These are phyloP conservation scores for Myripristis jacobus DNA, from an alignment of 2,797 vertebrate species.

Conservation along the genomic window DNA sequence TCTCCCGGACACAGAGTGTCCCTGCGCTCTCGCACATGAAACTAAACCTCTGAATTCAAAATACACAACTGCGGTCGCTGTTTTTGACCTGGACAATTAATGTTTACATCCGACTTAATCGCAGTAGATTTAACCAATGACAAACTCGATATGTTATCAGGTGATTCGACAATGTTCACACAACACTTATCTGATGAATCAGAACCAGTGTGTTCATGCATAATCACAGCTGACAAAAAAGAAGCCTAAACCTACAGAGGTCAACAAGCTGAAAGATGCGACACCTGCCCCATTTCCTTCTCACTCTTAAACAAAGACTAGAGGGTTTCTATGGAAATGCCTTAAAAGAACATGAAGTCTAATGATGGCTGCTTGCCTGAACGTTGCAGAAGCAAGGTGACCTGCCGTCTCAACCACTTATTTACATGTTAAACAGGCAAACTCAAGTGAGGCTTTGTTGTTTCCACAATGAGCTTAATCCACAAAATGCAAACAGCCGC, in stretches of 20 bases:
- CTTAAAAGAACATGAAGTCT: slow-evolving; percentile 19
- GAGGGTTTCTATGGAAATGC: slow-evolving; percentile 34
- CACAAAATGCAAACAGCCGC: slow-evolving; percentile 31
- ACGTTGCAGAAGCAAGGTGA: slow-evolving; percentile 30
- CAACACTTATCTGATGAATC: not conserved
- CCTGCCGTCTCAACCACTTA: slow-evolving; percentile 29
- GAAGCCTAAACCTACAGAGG: not conserved
- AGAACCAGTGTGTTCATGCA: not conserved
- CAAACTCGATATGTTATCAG: not conserved
- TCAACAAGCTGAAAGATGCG: not conserved
- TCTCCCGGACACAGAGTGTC: slow-evolving; percentile 19
- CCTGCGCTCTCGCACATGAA: not conserved
- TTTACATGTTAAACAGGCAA: slow-evolving; percentile 52
- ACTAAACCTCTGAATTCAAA: not conserved
- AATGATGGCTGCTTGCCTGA: slow-evolving; percentile 11
- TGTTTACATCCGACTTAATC: not conserved
- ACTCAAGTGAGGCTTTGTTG: slow-evolving; percentile 38
- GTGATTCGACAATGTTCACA: not conserved
- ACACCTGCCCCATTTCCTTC: not conserved
- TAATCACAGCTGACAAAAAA: not conserved
- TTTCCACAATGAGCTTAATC: slow-evolving; percentile 50
- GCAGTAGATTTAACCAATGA: not conserved
- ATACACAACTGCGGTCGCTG: not conserved
- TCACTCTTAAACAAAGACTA: slow-evolving; percentile 2
- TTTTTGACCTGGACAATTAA: not conserved